A percentile compares a stretch with the other conserved stretches of the same genome.
These are phyloP conservation scores for Albula goreensis DNA, from an alignment of 2,113 vertebrate species.

Conservation along the genomic window DNA sequence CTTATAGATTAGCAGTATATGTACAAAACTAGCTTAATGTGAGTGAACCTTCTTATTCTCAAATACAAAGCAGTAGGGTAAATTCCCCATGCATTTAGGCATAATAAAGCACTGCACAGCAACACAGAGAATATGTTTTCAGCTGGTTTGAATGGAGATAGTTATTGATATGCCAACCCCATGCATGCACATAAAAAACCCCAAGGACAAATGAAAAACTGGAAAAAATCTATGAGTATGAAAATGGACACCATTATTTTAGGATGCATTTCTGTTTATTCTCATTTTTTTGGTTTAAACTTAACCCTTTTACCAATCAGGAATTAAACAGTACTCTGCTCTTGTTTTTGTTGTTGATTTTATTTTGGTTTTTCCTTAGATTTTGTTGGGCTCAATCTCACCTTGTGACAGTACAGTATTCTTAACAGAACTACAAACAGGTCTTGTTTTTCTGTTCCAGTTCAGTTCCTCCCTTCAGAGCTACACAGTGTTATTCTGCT, in stretches of 20 bases:
- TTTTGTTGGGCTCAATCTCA: background rate
- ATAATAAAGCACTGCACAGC: background rate
- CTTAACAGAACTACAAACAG: background rate
- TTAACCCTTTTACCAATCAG: no score
- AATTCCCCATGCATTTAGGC: background rate
- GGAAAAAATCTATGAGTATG: background rate
- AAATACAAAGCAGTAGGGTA: background rate
- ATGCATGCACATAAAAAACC: no score
- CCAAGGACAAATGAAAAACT: no score
- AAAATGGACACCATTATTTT: no score
- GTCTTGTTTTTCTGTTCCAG: conserved; percentile 27
- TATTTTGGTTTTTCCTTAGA: background rate
- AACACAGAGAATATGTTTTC: background rate
- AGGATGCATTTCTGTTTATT: no score
- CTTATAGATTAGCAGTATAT: background rate
- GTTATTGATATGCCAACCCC: no score
- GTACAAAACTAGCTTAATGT: background rate
- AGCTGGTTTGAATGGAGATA: background rate
- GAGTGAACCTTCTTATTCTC: background rate
- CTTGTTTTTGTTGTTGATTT: background rate
- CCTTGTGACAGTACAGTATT: background rate
- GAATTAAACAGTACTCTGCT: no score
- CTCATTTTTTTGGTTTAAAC: no score
- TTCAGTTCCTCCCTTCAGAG: background rate
- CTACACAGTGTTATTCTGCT: conserved; percentile 35